Evolutionary conservation across 2,888 invertebrate genomes (phyloP), one percentile per base, ranked within the genome.

Genomic region (Ectemnius cavifrons): DNA sequence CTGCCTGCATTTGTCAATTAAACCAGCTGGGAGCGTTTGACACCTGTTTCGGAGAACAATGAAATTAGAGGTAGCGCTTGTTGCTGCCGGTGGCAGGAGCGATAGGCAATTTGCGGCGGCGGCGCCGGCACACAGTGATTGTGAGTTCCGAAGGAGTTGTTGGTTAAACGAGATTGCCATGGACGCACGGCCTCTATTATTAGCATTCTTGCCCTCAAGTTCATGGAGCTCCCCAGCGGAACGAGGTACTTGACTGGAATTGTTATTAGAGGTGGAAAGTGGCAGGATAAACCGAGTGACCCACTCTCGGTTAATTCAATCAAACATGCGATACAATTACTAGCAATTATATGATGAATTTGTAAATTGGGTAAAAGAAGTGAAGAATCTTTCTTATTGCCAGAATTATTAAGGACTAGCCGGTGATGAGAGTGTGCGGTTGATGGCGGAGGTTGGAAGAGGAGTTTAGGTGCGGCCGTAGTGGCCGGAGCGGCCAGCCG

Each of bases 401-500:
- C 4, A 11, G 47, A 23, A 6, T 60, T 59, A 60, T 37, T 64
- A 52, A 68, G 63, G 16, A 52, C 23, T 58, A 13, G 63, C 14
- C 14, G 28, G 47, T 18, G 60, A 61, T 57, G 66, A 67, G 58
- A 37, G 63, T 27, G 60, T 1, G 67, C 52, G 78, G 81, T 14
- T 0, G n/a, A 11, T 68, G 63, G 61, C 49, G 61, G 60, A 49
- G 61, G 61, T 47, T 70, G 46, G 63, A 67, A 66, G 16, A 14
- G 8, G 16, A 69, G 75, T 82, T 82, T 75, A 69, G 71, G 66
- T 75, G 73, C 63, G 72, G 74, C 76, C 78, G 75, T 63, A 75
- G 78, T 79, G 83, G 83, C 71, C 79, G 81, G 80, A 82, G 86
- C 66, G 85, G 85, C 73, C n/a, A 4, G 75, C 81, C 84, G 73